Evolutionary conservation across 1,140 invertebrate species (phyloP).

Genomic region (Hycleus phaleratus): DNA sequence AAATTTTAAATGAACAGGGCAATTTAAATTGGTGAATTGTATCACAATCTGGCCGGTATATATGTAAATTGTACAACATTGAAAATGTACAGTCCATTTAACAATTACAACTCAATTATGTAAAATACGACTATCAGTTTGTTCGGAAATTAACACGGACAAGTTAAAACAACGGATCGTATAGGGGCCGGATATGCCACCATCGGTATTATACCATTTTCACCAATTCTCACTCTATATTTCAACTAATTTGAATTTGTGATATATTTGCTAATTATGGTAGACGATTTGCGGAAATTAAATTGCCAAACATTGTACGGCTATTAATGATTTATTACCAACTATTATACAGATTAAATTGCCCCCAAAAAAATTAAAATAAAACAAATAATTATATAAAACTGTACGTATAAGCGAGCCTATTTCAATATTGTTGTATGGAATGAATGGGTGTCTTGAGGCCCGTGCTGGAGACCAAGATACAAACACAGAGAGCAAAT

Average conservation of each 20-base stretch:
- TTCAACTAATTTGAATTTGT: slow-evolving; percentile 31
- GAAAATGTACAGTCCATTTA: slow-evolving; percentile 37
- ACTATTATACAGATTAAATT: neutral
- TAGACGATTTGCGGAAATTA: slow-evolving; percentile 33
- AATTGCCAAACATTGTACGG: slow-evolving; percentile 18
- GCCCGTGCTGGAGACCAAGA: neutral
- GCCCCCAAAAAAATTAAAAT: neutral
- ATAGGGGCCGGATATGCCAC: slow-evolving; percentile 18
- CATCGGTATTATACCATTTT: slow-evolving; percentile 11
- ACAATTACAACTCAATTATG: slow-evolving; percentile 40
- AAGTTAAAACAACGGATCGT: slow-evolving; percentile 33
- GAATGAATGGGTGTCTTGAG: neutral
- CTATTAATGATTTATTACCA: neutral
- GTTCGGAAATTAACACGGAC: slow-evolving; percentile 38
- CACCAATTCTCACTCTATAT: slow-evolving; percentile 3
- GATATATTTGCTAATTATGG: slow-evolving; percentile 36
- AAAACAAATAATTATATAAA: neutral
- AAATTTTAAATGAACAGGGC: slow-evolving; percentile 12
- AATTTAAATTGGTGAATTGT: slow-evolving; percentile 11
- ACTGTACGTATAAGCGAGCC: neutral
- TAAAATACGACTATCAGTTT: slow-evolving; percentile 33
- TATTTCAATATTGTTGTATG: neutral
- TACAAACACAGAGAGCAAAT: slow-evolving; percentile 10
- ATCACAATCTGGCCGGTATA: slow-evolving; percentile 24
- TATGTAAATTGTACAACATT: slow-evolving; percentile 36